These are phyloP conservation scores for Camponotus floridanus DNA, from an alignment of 1,140 invertebrate species.

Conservation along the genomic window DNA sequence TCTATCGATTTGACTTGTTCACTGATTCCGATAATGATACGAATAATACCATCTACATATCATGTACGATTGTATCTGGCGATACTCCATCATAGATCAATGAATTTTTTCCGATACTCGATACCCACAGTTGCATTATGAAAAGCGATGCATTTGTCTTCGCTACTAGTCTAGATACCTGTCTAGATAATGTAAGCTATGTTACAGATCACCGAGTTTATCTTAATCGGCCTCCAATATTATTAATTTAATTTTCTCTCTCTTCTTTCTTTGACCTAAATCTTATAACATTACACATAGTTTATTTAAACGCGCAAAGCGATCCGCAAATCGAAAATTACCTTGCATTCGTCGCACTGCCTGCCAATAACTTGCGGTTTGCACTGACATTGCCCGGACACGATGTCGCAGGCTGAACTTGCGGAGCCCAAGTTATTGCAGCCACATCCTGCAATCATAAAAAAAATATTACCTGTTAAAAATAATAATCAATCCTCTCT, in stretches of 20 bases:
- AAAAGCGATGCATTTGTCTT: constrained; percentile 14
- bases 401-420: constrained; percentile 92
- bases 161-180: constrained; percentile 9
- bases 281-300: neutral
- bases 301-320: neutral
- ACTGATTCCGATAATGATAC: neutral
- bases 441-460: constrained; percentile 89
- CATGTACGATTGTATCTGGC: neutral
- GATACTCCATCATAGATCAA: neutral
- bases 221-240: neutral
- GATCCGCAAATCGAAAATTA: constrained; percentile 77
- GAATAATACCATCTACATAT: constrained; percentile 15
- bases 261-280: neutral
- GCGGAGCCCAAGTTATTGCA: constrained; percentile 92
- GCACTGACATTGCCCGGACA: constrained; percentile 96
- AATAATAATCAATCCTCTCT: neutral
- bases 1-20: neutral
- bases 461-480: constrained; percentile 22
- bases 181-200: constrained; percentile 4
- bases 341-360: constrained; percentile 95
- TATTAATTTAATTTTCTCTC: neutral
- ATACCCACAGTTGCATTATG: constrained; percentile 2
- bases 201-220: constrained; percentile 20
- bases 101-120: constrained; percentile 10
- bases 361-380: constrained; percentile 93